Conservation (phyloP, 2,113 vertebrate species). For the Solea senegalensis region DNA sequence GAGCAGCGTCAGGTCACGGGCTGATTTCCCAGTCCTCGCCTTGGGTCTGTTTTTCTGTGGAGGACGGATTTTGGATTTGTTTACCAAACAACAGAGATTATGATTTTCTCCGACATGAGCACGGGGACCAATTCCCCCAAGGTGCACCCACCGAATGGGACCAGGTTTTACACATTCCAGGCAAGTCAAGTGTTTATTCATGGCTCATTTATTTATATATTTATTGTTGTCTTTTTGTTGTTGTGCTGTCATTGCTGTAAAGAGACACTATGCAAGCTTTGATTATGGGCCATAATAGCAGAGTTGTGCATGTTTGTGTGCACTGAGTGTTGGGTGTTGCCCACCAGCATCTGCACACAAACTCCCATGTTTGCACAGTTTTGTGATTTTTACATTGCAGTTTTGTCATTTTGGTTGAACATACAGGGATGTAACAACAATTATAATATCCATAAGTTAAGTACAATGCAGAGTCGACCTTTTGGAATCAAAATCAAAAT, state of each 20-base stretch:
- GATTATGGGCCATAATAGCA: too few species aligned
- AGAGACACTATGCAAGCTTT: too few species aligned
- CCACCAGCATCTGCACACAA: neutral
- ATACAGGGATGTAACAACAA: too few species aligned
- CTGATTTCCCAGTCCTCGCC: slow-evolving; percentile 76
- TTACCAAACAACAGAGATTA: slow-evolving; percentile 79
- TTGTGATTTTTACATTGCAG: too few species aligned
- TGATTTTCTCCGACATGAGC: slow-evolving; percentile 99
- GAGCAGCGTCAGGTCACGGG: slow-evolving; percentile 72
- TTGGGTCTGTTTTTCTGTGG: slow-evolving; percentile 16
- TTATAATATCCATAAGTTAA: too few species aligned
- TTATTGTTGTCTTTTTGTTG: neutral
- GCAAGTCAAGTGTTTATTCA: slow-evolving; percentile 79
- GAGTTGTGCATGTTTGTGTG: too few species aligned
- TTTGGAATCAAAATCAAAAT: too few species aligned
- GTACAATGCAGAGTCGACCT: too few species aligned
- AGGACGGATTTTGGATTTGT: slow-evolving; percentile 83
- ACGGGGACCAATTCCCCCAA: slow-evolving; percentile 94
- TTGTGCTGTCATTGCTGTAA: neutral
- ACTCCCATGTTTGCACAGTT: too few species aligned
- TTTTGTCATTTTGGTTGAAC: too few species aligned
- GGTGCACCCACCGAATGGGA: slow-evolving; percentile 97
- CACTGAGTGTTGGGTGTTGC: neutral
- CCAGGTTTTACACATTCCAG: slow-evolving; percentile 97
- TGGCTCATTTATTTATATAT: too few species aligned